phyloP scores from a whole-genome alignment of 2,113 vertebrate species.

The Serilophus lunatus region DNA sequence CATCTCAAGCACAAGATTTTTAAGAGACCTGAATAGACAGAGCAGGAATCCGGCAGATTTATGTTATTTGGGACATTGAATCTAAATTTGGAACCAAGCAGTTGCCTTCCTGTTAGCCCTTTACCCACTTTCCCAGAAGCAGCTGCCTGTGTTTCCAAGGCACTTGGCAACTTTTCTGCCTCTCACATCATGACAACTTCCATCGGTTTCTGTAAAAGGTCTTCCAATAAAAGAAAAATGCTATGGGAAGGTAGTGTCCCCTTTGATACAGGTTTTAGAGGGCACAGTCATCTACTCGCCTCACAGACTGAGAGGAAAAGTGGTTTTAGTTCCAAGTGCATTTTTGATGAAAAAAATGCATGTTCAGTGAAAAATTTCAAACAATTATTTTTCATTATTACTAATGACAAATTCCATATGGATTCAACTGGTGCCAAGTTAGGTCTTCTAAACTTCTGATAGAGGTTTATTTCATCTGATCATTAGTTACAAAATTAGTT shows the following conservation, averaged over 20 bases:
- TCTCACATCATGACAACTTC: not conserved
- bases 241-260: not conserved
- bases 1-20: not conserved
- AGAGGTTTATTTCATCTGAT: constrained; percentile 13
- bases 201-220: not conserved
- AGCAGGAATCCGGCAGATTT: not conserved
- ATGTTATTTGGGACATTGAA: not conserved
- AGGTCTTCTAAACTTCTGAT: not conserved
- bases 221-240: not conserved
- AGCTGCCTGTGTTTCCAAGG: constrained; percentile 8
- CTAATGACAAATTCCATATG: not conserved
- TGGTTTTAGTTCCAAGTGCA: not conserved
- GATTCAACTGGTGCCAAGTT: not conserved
- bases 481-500: constrained; percentile 25
- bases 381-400: not conserved
- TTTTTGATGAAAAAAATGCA: not conserved
- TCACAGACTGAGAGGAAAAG: not conserved
- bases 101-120: constrained; percentile 14
- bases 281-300: not conserved
- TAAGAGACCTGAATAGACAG: not conserved
- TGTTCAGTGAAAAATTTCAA: not conserved
- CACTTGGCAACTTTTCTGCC: not conserved
- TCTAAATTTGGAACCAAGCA: constrained; percentile 5
- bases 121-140: not conserved
- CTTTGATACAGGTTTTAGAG: not conserved